Base-by-base conservation (phyloP, 2,113 vertebrate species). In the Epinephelus fuscoguttatus region DNA sequence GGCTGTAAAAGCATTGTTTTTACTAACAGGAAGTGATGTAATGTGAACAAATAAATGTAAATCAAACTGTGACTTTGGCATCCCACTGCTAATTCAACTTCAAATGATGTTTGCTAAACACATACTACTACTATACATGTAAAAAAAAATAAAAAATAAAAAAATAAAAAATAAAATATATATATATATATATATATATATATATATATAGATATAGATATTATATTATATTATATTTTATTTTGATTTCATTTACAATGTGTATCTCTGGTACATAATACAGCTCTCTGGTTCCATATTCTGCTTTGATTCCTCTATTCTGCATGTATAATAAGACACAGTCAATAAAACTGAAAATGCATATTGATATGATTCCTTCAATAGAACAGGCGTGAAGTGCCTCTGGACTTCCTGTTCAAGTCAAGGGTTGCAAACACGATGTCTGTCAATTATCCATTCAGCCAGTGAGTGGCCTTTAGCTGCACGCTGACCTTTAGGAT, bases 391-490 rank as follows among this genome's bases (percentile, higher is more conserved):
- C 19, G 27, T 62, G 37, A 71, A 52, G 37, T 70, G 67, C 56
- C 23, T 55, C 27, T 45, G 11, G 42, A 61, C 50, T 49, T 33
- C 18, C 47, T 52, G 7, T 37, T 19, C 17, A 53, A 11, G 33
- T 53, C 25, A 19, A 40, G 8, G 19, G 15, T 61, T 42, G 60
- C 25, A 57, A 75, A 49, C 61, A 53, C 61, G 78, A 80, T 75
- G 73, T 84, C 89, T 82, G 89, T 93, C 92, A 94, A 89, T 92
- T 81, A 91, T 73, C 60, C 67, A 52, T 57, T 75, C 56, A 60
- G 80, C 56, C 59, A 69, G 70, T 25, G 50, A 78, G 84, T 86
- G 88, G 78, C 94, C 94, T 95, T 94, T 94, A 86, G 84, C 71
- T 85, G 25, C 19, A 57, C 0, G 7, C 63, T 93, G 92, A 93